Evolutionary conservation across 2,888 invertebrate genomes (phyloP).

Genomic region (Acleris cristana): DNA sequence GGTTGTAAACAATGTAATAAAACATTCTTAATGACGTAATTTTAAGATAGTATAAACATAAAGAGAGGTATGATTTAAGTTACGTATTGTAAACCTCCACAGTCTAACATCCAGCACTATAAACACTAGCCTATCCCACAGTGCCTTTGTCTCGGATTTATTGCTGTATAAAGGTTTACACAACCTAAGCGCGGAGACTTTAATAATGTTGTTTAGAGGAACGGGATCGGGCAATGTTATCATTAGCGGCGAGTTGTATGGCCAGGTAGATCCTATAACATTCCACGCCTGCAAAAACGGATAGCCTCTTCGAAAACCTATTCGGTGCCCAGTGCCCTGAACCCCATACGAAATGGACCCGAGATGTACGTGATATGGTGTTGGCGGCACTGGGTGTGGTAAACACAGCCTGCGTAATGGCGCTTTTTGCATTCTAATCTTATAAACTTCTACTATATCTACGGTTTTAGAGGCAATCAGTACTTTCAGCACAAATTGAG

Average conservation of each 20-base stretch:
- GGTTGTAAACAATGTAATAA: too few relatives aligned
- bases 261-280: slow-evolving; percentile 48
- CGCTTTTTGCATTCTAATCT: slow-evolving; percentile 43
- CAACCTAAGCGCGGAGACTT: slow-evolving; percentile 6
- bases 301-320: background rate
- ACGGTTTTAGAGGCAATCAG: too few relatives aligned
- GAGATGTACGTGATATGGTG: too few relatives aligned
- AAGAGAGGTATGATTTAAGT: too few relatives aligned
- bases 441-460: slow-evolving; percentile 19
- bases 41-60: too few relatives aligned
- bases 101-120: too few relatives aligned
- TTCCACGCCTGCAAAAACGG: slow-evolving; percentile 45
- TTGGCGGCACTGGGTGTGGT: slow-evolving; percentile 25
- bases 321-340: too few relatives aligned
- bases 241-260: slow-evolving; percentile 28
- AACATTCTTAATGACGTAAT: too few relatives aligned
- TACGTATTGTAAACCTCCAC: too few relatives aligned
- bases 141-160: background rate
- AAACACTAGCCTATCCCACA: too few relatives aligned
- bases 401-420: slow-evolving; percentile 44
- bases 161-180: slow-evolving; percentile 12
- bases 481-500: slow-evolving; percentile 15
- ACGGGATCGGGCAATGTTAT: slow-evolving; percentile 18
- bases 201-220: slow-evolving; percentile 30
- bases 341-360: too few relatives aligned